Conservation (phyloP, 2,113 vertebrate species). For the Hypomesus transpacificus region DNA sequence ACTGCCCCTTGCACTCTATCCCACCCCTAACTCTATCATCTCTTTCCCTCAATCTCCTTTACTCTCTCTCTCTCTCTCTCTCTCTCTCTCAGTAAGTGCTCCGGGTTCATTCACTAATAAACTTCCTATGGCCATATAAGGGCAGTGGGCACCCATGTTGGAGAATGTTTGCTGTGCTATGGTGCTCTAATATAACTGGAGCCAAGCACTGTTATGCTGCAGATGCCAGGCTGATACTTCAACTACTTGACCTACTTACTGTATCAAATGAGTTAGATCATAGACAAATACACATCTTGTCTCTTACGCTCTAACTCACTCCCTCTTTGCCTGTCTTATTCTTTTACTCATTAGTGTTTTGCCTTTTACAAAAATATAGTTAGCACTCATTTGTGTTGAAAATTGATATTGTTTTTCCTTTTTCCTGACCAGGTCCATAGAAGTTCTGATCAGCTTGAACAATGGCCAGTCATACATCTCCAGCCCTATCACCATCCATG, state of each 20-base stretch:
- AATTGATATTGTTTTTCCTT: not conserved
- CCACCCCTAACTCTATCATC: not conserved
- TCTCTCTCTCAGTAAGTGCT: not conserved
- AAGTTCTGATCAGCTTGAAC: conserved; percentile 89
- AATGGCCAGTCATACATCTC: conserved; percentile 84
- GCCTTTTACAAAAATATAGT: not conserved
- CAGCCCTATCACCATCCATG: conserved; percentile 80
- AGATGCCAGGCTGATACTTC: conserved; percentile 8
- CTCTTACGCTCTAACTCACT: not conserved
- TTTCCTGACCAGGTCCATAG: conserved; percentile 76
- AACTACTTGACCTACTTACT: conserved; percentile 3
- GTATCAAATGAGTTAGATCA: not conserved
- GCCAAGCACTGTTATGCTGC: not conserved
- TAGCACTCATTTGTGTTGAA: not conserved
- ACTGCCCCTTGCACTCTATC: not conserved
- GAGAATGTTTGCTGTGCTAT: conserved; percentile 10
- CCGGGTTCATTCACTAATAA: not conserved
- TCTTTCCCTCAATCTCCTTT: not conserved
- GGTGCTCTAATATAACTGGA: not conserved
- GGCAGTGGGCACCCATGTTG: not conserved
- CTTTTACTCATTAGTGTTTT: too few species aligned
- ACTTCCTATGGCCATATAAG: not conserved
- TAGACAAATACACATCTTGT: not conserved
- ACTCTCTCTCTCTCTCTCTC: not conserved
- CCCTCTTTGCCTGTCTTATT: not conserved